phyloP scores from a whole-genome alignment of 2,113 vertebrate species.

The Paralichthys olivaceus region DNA sequence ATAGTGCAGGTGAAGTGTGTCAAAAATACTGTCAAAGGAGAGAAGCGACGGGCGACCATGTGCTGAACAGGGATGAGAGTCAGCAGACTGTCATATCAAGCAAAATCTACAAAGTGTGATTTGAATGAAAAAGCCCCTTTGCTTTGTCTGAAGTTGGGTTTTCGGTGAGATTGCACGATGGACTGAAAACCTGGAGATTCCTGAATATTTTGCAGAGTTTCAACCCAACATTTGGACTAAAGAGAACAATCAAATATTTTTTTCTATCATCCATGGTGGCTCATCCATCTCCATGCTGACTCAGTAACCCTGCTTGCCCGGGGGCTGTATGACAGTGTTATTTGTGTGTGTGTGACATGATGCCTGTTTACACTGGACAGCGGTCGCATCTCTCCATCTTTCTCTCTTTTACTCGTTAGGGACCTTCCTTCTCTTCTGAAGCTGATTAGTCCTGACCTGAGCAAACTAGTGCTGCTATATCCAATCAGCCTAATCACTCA shows the following conservation, averaged over 20 bases:
- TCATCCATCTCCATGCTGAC: slow-evolving; percentile 50
- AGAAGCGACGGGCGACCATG: background rate
- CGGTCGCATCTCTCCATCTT: slow-evolving; percentile 36
- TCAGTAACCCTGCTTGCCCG: slow-evolving; percentile 41
- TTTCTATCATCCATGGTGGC: slow-evolving; percentile 30
- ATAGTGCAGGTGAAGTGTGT: background rate
- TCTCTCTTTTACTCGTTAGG: slow-evolving; percentile 69
- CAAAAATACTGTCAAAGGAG: slow-evolving; percentile 21
- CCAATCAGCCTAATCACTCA: slow-evolving; percentile 83
- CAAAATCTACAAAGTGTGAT: slow-evolving; percentile 1
- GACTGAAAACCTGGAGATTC: slow-evolving; percentile 33
- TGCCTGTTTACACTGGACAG: slow-evolving; percentile 48
- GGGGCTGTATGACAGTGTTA: slow-evolving; percentile 29
- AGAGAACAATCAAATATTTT: slow-evolving; percentile 27
- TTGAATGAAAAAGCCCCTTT: slow-evolving; percentile 9
- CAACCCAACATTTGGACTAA: slow-evolving; percentile 5
- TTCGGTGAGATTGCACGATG: slow-evolving; percentile 15
- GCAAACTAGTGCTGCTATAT: slow-evolving; percentile 81
- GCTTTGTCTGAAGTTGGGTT: slow-evolving; percentile 37
- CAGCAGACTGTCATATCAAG: slow-evolving; percentile 15
- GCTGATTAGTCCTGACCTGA: slow-evolving; percentile 83
- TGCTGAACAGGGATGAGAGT: background rate
- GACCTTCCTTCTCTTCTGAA: slow-evolving; percentile 75
- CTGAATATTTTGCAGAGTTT: slow-evolving; percentile 10
- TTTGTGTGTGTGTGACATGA: slow-evolving; percentile 46